Evolutionary conservation across 1,140 invertebrate species (phyloP).

Genomic region (Philotrypesis tridentata): DNA sequence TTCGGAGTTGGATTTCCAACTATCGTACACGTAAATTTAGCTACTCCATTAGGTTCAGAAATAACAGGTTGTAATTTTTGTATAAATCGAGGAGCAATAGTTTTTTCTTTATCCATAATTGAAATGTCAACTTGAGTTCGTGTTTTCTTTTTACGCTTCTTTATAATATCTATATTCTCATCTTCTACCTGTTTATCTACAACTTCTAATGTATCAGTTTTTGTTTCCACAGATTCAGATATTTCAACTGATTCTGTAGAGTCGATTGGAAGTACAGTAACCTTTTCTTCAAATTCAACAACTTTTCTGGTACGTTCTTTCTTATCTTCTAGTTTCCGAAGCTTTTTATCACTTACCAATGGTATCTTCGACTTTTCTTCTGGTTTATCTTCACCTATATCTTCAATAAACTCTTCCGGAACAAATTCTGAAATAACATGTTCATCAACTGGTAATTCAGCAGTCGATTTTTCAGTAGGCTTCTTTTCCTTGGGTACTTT

Average conservation of each 20-base stretch:
- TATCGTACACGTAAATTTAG: constrained; percentile 80
- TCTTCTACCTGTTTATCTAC: constrained; percentile 63
- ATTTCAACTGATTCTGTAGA: background rate
- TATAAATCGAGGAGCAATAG: constrained; percentile 80
- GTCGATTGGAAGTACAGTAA: constrained; percentile 65
- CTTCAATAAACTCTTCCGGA: background rate
- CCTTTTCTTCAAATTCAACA: constrained; percentile 66
- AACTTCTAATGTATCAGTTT: background rate
- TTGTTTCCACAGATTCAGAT: background rate
- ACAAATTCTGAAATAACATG: background rate
- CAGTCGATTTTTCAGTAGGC: background rate
- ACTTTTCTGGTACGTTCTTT: constrained; percentile 49
- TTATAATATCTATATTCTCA: constrained; percentile 49
- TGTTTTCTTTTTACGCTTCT: constrained; percentile 60
- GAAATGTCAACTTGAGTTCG: constrained; percentile 75
- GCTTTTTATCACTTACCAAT: constrained; percentile 55
- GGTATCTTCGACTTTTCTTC: constrained; percentile 57
- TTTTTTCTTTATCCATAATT: constrained; percentile 70
- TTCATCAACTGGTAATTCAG: constrained; percentile 12
- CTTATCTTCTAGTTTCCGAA: constrained; percentile 59
- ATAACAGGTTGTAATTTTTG: constrained; percentile 81
- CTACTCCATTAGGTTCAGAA: constrained; percentile 77
- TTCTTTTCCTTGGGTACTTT: constrained; percentile 27
- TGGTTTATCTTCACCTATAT: constrained; percentile 21
- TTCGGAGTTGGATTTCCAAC: constrained; percentile 81